Base-by-base conservation (phyloP, 2,113 vertebrate genomes). In the Hippocampus comes region DNA sequence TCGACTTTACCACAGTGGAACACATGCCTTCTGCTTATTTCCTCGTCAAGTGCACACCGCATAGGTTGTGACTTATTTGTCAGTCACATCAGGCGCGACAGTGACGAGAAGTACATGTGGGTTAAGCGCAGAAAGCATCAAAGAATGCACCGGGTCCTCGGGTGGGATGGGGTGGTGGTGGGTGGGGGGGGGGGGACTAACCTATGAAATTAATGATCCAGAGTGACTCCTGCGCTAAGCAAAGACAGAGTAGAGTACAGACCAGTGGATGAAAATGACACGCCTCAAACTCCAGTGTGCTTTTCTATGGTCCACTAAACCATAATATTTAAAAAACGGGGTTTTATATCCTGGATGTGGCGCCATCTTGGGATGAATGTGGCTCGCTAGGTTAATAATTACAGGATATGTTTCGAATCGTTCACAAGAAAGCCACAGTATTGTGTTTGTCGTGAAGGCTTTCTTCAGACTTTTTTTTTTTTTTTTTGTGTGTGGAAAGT, bases 161-260 rank as follows among this genome's bases (percentile, higher is more conserved):
- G 71, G 43, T 9, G 42, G 42, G 82, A 78, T 43, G 48, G 82
- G 79, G 65, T 30, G 3, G 48, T 79, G 78, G 30, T 4, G 42
- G 82, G 78, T 43, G 48, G 82, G 79, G 46, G 66, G 48, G 79
- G 66, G 79, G 79, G 67, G 51, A 23, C 59, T 18, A 85, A 71
- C 72, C 70, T 11, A 68, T 91, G 84, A 91, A 91, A 88, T 87
- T 82, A 89, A 89, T 89, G 90, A 89, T 80, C 89, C 86, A 77
- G 71, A 78, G 66, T 79, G 78, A 84, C 82, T 84, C 74, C 53
- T 72, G 83, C 27, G 42, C 73, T 76, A 86, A 84, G 85, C 79
- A 89, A 84, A 90, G 82, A 82, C 64, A 68, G 59, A 27, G 79
- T 21, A 82, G 73, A 89, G 80, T 88, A 87, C 72, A 67, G 72